Percentiles rank a stretch among this genome's conserved stretches.
Conservation (phyloP, 2,888 invertebrate species). For the Cylloceria caligata region DNA sequence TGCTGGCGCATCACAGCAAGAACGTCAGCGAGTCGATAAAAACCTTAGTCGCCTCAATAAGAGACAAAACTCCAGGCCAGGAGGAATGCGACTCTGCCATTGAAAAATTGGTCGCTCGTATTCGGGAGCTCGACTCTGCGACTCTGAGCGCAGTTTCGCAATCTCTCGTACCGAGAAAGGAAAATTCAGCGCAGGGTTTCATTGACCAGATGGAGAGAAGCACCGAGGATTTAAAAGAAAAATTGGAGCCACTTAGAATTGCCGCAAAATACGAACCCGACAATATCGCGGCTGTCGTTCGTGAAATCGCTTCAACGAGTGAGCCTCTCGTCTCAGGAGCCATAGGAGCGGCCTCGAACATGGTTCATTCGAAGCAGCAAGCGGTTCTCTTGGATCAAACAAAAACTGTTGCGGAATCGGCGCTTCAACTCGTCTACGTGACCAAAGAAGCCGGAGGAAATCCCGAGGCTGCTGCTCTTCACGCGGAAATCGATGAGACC, state of each 20-base stretch:
- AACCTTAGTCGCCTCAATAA: slow-evolving; percentile 95
- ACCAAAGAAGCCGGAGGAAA: slow-evolving; percentile 97
- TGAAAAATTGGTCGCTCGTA: slow-evolving; percentile 90
- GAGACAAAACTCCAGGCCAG: slow-evolving; percentile 98
- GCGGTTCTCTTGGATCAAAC: slow-evolving; percentile 95
- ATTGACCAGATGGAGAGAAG: slow-evolving; percentile 93
- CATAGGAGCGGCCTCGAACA: slow-evolving; percentile 95
- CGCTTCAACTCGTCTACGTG: slow-evolving; percentile 92
- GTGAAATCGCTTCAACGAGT: slow-evolving; percentile 91
- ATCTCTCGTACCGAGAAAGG: slow-evolving; percentile 89
- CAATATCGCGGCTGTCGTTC: slow-evolving; percentile 95
- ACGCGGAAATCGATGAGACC: slow-evolving; percentile 94
- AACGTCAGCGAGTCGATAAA: slow-evolving; percentile 98
- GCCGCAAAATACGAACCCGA: slow-evolving; percentile 97
- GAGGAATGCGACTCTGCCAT: slow-evolving; percentile 95
- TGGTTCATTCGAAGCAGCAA: slow-evolving; percentile 95
- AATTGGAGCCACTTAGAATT: slow-evolving; percentile 92
- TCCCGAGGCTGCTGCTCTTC: slow-evolving; percentile 93
- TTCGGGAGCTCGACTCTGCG: slow-evolving; percentile 94
- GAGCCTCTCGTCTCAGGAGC: slow-evolving; percentile 94
- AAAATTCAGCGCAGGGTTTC: slow-evolving; percentile 91
- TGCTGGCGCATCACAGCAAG: slow-evolving; percentile 96
- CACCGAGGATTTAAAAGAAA: slow-evolving; percentile 92
- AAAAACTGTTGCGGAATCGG: slow-evolving; percentile 97
- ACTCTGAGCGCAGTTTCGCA: slow-evolving; percentile 95